Percentiles rank a stretch among this genome's conserved stretches.
phyloP scores from a whole-genome alignment of 2,113 vertebrate species.

The human (Homo sapiens) region GRCh38 chr6:163112001-163112500 shows the following conservation, averaged over 20 bases:
- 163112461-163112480: accelerated
- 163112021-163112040: neutral
- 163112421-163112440: neutral
- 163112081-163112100: neutral
- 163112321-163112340: neutral
- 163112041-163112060: neutral
- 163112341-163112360: neutral
- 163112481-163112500: neutral
- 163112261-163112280: neutral
- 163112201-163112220: neutral
- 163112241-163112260: neutral
- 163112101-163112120: neutral
- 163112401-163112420: no score
- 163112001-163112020: constrained; percentile 6
- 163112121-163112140: neutral
- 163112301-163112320: neutral
- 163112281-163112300: neutral
- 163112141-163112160: neutral
- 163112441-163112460: accelerated
- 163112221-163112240: neutral
- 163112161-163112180: neutral
- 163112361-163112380: neutral
- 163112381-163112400: neutral
- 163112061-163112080: neutral
- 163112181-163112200: neutral